These are phyloP conservation scores for Psettodes erumei DNA, from an alignment of 2,113 vertebrate species.

Conservation along the genomic window DNA sequence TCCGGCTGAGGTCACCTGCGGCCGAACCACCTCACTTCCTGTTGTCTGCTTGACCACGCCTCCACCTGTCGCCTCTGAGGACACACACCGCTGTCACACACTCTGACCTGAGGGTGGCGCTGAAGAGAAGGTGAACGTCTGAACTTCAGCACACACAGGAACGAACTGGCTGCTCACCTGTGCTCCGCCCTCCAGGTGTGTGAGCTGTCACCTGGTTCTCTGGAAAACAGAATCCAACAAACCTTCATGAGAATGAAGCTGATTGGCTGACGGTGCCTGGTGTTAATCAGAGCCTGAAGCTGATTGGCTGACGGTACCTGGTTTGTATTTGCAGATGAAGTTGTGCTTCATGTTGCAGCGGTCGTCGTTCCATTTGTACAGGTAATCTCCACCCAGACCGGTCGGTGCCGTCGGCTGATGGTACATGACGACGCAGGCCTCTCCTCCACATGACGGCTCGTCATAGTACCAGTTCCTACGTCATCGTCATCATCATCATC, in stretches of 20 bases:
- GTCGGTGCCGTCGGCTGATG: slow-evolving; percentile 93
- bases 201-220: slow-evolving; percentile 73
- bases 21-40: slow-evolving; percentile 42
- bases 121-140: neutral
- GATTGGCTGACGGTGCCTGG: slow-evolving; percentile 1
- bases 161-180: slow-evolving; percentile 60
- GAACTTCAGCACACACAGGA: neutral
- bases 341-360: slow-evolving; percentile 99
- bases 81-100: neutral
- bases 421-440: slow-evolving; percentile 98
- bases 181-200: slow-evolving; percentile 59
- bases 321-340: slow-evolving; percentile 97
- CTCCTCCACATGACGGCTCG: slow-evolving; percentile 97
- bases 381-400: slow-evolving; percentile 93
- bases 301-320: slow-evolving; percentile 73
- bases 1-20: slow-evolving; percentile 71
- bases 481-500: slow-evolving; percentile 4
- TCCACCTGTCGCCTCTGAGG: slow-evolving; percentile 81
- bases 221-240: slow-evolving; percentile 10
- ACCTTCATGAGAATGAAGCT: neutral
- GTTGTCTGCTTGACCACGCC: slow-evolving; percentile 55
- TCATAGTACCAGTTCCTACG: slow-evolving; percentile 96
- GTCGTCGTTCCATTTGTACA: slow-evolving; percentile 98
- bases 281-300: neutral
- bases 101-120: neutral